Evolutionary conservation across 2,888 invertebrate species (phyloP), one percentile per base, ranked within the genome.

Genomic region (Leucophenga montana): DNA sequence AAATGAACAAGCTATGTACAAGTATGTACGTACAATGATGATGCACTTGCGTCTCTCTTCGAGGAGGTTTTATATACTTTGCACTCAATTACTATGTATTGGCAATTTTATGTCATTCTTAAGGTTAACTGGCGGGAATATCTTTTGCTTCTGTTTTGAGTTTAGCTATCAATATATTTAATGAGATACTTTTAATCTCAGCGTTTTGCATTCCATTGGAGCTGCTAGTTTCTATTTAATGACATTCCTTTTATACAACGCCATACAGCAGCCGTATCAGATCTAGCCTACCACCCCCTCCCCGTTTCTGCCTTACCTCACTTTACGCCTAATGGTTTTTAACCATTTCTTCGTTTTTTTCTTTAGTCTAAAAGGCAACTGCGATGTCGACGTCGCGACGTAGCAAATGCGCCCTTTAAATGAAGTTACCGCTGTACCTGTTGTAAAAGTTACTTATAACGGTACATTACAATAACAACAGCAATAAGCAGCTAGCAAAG

Each of bases 31-130:
- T 39, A 39, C 39, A 39, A 11, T 39, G 39, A 39, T 39, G 4
- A 39, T 39, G 8, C 11, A 39, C 39, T 39, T 39, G 39, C 11
- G 8, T 39, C 39, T 8, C 39, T 8, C 11, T 8, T 33, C 8
- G 3, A 5, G 3, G 33, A 33, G 33, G 33, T 33, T 33, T 33
- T 8, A 33, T 33, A 8, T 5, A 8, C 11, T 39, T 8, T 1
- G 9, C 8, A 5, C 39, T 39, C 39, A 39, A 3, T 39, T 39
- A 39, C 39, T 39, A 39, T 3, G 4, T 39, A 5, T 39, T 39
- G 3, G 39, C 39, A 39, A 1, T 39, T 81, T 81, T 81, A 82
- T 81, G 83, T 83, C 81, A 79, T 76, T 82, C 80, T 82, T 83
- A 82, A 82, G 83, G 83, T 82, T 83, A 82, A 80, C 80, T 82